Base-by-base conservation (phyloP, 1,140 invertebrate species). In the Aphelenchoides fujianensis region DNA sequence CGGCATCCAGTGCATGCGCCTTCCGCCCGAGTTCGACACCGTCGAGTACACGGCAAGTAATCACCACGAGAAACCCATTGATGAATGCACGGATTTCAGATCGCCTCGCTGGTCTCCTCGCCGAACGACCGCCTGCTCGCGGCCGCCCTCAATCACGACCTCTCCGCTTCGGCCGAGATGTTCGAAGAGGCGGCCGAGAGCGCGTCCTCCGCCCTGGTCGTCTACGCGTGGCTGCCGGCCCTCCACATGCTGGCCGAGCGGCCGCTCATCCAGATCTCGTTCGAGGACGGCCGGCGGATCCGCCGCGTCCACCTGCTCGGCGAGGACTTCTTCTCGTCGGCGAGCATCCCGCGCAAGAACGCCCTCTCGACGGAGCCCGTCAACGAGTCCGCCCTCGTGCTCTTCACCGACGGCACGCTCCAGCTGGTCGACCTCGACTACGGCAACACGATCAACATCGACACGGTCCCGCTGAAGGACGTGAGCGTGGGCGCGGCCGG, bases 371-470 rank as follows among this genome's bases (percentile, higher is more conserved):
- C 63, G 23, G 63, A 66, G 7, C 27, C 63, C 1, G 12, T 66
- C 31, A 66, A 66, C 63, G 27, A 31, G 12, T 41, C 63, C 63
- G 36, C 36, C 12, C n/a, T 30, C 32, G 36, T 66, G 19, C 63
- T 36, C 31, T 66, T 36, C 31, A 30, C 16, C 1, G 63, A 66
- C 3, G 63, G 63, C n/a, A 27, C 63, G 37, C 32, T 66, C 12
- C 16, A 66, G 27, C n/a, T 66, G 12, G 36, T 66, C 12, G 63
- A 66, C 36, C 53, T 66, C 36, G 63, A 66, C 63, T 66, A 41
- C 53, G 31, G 63, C 31, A 16, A 35, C 37, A 32, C 34, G n/a
- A 12, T 34, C 32, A 34, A 31, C 28, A 36, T 66, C 31, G 63
- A 66, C 32, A 37, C 32, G 12, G 28, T 23, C 16, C 12, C 63